These are phyloP conservation scores for Ardeotis arabs DNA, from an alignment of 2,113 vertebrate genomes.

Conservation along the genomic window DNA sequence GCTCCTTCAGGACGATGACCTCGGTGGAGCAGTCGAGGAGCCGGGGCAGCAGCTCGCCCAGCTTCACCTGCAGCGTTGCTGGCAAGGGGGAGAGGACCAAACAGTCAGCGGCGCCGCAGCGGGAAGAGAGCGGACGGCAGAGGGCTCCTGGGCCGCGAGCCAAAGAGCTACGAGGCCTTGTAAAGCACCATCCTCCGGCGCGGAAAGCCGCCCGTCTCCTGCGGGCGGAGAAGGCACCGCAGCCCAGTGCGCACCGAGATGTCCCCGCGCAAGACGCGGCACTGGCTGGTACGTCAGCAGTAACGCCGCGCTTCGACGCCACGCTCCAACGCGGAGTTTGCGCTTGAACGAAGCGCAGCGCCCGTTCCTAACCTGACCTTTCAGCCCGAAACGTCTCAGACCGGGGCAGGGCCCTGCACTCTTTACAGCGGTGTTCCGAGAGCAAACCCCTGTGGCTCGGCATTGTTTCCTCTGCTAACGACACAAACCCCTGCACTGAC, in stretches of 20 bases:
- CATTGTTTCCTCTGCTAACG: not conserved
- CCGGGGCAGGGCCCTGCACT: too few relatives aligned
- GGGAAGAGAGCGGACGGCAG: not conserved
- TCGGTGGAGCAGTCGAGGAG: constrained; percentile 90
- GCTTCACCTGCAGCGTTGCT: constrained; percentile 88
- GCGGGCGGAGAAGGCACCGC: too few relatives aligned
- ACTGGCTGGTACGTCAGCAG: too few relatives aligned
- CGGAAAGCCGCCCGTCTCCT: too few relatives aligned
- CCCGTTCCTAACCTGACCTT: too few relatives aligned
- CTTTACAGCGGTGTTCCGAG: not conserved
- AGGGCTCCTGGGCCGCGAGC: not conserved
- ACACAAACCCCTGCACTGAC: not conserved
- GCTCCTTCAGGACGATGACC: constrained; percentile 88
- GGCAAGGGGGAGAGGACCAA: not conserved
- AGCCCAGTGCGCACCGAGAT: too few relatives aligned
- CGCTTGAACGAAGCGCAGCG: too few relatives aligned
- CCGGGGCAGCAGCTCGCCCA: constrained; percentile 91
- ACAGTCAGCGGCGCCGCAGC: not conserved
- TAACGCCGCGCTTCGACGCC: too few relatives aligned
- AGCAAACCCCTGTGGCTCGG: not conserved
- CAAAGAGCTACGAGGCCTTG: not conserved
- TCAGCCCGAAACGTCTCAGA: too few relatives aligned
- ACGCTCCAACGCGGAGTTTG: too few relatives aligned
- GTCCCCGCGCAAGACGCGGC: too few relatives aligned
- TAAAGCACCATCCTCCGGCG: rapidly evolving